Percentiles rank a stretch among this genome's conserved stretches.
phyloP scores from a whole-genome alignment of 2,113 vertebrate genomes.

The Psettodes erumei region DNA sequence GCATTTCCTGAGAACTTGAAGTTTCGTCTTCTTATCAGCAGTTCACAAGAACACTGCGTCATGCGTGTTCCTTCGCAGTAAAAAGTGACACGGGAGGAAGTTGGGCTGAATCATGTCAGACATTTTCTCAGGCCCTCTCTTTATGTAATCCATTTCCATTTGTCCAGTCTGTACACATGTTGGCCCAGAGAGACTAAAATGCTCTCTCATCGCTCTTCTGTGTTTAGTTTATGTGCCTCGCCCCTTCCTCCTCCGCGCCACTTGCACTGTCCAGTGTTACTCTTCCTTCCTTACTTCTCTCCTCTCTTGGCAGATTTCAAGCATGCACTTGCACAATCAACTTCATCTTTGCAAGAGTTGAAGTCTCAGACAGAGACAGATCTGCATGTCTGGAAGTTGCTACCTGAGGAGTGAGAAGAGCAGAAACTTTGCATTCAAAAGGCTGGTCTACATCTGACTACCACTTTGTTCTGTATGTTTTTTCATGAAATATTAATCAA shows the following conservation, averaged over 20 bases:
- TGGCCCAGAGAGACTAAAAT: background rate
- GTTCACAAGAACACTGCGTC: background rate
- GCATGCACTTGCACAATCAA: slow-evolving; percentile 25
- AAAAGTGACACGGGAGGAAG: background rate
- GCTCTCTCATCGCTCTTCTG: background rate
- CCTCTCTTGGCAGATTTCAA: slow-evolving; percentile 15
- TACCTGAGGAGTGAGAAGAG: slow-evolving; percentile 70
- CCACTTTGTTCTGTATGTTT: background rate
- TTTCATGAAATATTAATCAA: background rate
- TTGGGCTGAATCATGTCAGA: background rate
- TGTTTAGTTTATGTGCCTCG: slow-evolving; percentile 3
- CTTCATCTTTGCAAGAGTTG: slow-evolving; percentile 36
- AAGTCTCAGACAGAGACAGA: slow-evolving; percentile 42
- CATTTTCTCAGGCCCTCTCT: background rate
- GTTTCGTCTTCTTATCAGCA: too few relatives aligned
- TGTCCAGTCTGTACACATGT: slow-evolving; percentile 4
- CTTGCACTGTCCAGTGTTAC: background rate
- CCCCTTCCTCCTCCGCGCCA: slow-evolving; percentile 27
- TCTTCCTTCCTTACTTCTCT: slow-evolving; percentile 10
- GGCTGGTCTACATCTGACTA: background rate
- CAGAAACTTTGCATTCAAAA: slow-evolving; percentile 69
- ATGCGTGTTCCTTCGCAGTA: background rate
- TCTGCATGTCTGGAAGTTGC: slow-evolving; percentile 28
- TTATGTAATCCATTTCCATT: slow-evolving; percentile 16
- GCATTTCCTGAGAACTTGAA: background rate